Base-by-base conservation (phyloP, 1,140 invertebrate genomes). In the Teleogryllus occipitalis region DNA sequence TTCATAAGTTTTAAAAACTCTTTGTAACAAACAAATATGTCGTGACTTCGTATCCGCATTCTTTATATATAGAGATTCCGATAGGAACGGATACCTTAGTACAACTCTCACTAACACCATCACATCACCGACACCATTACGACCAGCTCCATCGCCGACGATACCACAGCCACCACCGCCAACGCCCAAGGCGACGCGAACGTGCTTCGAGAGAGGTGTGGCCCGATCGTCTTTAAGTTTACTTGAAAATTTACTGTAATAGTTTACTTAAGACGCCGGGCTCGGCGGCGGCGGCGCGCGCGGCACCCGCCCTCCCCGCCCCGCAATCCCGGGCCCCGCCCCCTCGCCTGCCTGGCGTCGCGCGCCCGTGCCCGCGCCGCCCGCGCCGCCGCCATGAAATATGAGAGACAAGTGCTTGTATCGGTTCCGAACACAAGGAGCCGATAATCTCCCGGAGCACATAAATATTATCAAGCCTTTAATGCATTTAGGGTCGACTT, bases 401-500 rank as follows among this genome's bases (percentile, higher is more conserved):
- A 65, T 65, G 54, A 65, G 54, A 65, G 54, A 65, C 54, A 65
- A 65, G 54, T 65, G 7, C 54, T 65, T 65, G 54, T 65, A 65
- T 65, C 54, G 54, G 76, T 49, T 77, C 47, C 47, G 47, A 54
- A 77, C 74, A 75, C 54, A 65, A 65, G 54, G 54, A 65, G 54
- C 47, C 39, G 76, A 77, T 77, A 77, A 77, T 77, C 76, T 77
- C 76, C 47, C 47, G 48, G 47, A 77, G 21, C 76, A 77, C 76
- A 77, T 77, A 77, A 77, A 77, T 77, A 77, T 77, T 49, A 77
- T 77, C 76, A 77, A 77, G 76, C 76, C 47, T 21, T 77, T 77
- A 48, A 77, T 77, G 22, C 76, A 65, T 65, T 65, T 65, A 65
- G 54, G 54, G 54, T 65, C 54, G 54, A 3, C 54, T 65, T 65